Percentiles rank a stretch among this genome's conserved stretches.
phyloP scores from a whole-genome alignment of 53 echinoderm and acorn worm genomes.

The Apostichopus leukothele region DNA sequence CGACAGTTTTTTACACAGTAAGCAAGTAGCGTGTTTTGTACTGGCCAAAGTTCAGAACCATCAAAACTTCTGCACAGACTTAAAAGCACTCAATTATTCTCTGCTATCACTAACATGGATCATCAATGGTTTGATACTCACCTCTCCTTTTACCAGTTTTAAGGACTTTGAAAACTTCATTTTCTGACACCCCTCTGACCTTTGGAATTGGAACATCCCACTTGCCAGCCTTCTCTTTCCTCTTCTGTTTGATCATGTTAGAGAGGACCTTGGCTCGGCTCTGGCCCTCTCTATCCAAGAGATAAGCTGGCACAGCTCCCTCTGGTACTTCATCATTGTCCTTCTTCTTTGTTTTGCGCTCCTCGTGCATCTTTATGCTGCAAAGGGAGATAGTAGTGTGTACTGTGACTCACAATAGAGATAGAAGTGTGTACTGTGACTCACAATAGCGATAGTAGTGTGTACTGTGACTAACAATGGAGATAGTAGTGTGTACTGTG shows the following conservation, averaged over 20 bases:
- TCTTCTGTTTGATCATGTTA: constrained; percentile 99
- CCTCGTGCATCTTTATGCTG: constrained; percentile 99
- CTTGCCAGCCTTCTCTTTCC: constrained; percentile 98
- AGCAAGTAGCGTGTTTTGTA: too few species aligned
- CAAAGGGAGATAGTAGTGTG: too few species aligned
- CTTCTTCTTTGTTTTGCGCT: constrained; percentile 87
- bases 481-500: too few species aligned
- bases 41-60: too few species aligned
- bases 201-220: constrained; percentile 99
- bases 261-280: constrained; percentile 94
- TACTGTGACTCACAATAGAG: too few species aligned
- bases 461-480: too few species aligned
- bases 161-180: constrained; percentile 95
- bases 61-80: too few species aligned
- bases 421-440: too few species aligned
- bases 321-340: constrained; percentile 92
- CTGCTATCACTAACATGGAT: too few species aligned
- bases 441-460: too few species aligned
- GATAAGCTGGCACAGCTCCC: constrained; percentile 97
- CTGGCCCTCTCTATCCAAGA: constrained; percentile 95
- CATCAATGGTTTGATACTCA: constrained; percentile 40
- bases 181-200: constrained; percentile 86
- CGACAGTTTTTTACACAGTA: too few species aligned
- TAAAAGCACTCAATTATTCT: too few species aligned
- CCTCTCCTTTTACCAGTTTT: constrained; percentile 95